Base-by-base conservation (phyloP, 2,797 vertebrate species). In the Brachyalestes nurse region DNA sequence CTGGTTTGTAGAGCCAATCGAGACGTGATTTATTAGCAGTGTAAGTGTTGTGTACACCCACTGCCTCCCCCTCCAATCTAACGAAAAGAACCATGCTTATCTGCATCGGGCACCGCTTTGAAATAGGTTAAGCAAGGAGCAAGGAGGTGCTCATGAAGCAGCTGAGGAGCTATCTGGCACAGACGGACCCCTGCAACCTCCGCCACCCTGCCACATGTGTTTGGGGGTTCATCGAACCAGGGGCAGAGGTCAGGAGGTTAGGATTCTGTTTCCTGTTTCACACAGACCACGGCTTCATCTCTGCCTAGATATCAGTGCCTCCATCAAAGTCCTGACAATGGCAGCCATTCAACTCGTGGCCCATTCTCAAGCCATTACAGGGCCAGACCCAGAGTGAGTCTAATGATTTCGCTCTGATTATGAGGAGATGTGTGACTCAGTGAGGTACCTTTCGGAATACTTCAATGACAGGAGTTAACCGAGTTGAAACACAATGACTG, bases 261-360 rank as follows among this genome's bases (percentile, higher is more conserved):
- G 84, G 87, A 89, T 90, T 90, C 88, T 88, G 87, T 88, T 90
- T 90, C 89, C 88, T 87, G 88, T 88, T 86, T 90, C 87, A 89
- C 82, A 86, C 84, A 88, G 85, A 86, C 83, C 75, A 53, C 75
- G 72, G 85, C 87, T 89, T 89, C 84, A 89, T 87, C 83, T 84
- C 82, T 74, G 78, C 76, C 83, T 62, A 86, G 84, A 88, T 89
- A 85, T 87, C 84, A 78, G 85, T 71, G 65, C 73, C 73, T 72
- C 73, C 70, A 85, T 87, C 84, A 78, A 78, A 82, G 66, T 12
- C 57, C 77, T 75, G 65, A 88, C 89, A 89, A 89, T 88, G 77
- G 85, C 67, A 58, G 67, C 84, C 85, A 86, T 89, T 90, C 87
- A 89, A 82, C 62, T 65, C 42, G 14, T 5, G 72, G 72, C 76